A percentile compares a stretch with the other conserved stretches of the same genome.
Conservation (phyloP, 2,888 invertebrate genomes). For the Lithodes maja region DNA sequence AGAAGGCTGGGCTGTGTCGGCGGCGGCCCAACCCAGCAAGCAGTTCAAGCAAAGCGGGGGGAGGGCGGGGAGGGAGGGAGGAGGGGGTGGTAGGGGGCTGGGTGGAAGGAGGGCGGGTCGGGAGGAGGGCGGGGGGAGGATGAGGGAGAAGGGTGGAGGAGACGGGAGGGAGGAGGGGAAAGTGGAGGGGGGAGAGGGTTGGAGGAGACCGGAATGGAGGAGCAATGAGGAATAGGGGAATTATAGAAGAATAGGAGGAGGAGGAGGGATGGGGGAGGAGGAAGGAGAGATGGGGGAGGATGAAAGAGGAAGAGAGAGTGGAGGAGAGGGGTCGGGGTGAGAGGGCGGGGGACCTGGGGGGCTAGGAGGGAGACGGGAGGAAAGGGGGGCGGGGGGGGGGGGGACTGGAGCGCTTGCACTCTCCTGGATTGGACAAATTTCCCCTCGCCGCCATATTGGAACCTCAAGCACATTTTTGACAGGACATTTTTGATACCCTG, state of each 20-base stretch:
- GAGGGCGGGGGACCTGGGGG: neutral
- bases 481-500: no score
- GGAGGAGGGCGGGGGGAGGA: neutral
- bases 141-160: neutral
- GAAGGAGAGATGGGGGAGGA: neutral
- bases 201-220: neutral
- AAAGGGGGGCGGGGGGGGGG: neutral
- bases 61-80: neutral
- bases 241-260: neutral
- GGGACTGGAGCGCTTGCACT: neutral
- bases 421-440: no score
- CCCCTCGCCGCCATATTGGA: no score
- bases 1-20: constrained; percentile 2
- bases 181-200: neutral
- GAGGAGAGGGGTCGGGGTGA: neutral
- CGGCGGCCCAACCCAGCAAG: neutral
- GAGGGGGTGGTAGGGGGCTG: neutral
- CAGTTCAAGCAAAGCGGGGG: neutral
- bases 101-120: neutral
- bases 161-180: neutral
- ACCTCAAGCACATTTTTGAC: no score
- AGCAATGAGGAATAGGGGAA: neutral
- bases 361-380: neutral
- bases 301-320: neutral
- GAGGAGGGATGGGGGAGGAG: neutral